Conservation (phyloP, 2,888 invertebrate species). For the Troides oblongomaculatus region DNA sequence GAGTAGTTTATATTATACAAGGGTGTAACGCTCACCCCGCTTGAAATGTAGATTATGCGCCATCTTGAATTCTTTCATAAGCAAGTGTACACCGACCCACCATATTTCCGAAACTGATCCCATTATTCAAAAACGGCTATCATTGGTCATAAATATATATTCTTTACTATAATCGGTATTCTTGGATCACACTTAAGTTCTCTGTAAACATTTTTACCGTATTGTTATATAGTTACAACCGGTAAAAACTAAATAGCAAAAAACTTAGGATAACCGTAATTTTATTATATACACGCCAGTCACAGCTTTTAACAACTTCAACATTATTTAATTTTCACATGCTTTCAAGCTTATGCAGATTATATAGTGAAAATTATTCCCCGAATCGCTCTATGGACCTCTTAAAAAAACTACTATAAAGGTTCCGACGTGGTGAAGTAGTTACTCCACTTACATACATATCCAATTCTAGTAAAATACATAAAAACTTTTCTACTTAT, state of each 20-base stretch:
- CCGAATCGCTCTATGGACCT: neutral
- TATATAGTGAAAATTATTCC: conserved; percentile 1
- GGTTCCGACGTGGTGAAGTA: conserved; percentile 15
- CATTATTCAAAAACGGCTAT: no score
- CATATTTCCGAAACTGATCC: no score
- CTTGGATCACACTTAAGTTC: no score
- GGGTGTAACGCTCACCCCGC: neutral
- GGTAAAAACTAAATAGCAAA: no score
- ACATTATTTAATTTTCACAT: neutral
- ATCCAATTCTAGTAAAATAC: conserved; percentile 12
- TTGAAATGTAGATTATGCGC: neutral
- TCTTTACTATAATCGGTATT: no score
- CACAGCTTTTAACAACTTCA: neutral
- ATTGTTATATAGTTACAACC: no score
- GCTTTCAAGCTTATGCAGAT: neutral
- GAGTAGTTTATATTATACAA: neutral
- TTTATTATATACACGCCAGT: neutral
- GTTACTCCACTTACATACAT: neutral
- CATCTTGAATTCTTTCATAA: neutral
- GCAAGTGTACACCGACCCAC: neutral
- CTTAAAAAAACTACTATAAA: conserved; percentile 4
- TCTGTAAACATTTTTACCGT: no score
- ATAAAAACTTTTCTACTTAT: conserved; percentile 25
- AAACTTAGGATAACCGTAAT: neutral
- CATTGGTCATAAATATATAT: no score